A percentile compares a stretch with the other conserved stretches of the same genome.
These are phyloP conservation scores for Aplodontia rufa DNA, from an alignment of 2,113 vertebrate species.

Conservation along the genomic window DNA sequence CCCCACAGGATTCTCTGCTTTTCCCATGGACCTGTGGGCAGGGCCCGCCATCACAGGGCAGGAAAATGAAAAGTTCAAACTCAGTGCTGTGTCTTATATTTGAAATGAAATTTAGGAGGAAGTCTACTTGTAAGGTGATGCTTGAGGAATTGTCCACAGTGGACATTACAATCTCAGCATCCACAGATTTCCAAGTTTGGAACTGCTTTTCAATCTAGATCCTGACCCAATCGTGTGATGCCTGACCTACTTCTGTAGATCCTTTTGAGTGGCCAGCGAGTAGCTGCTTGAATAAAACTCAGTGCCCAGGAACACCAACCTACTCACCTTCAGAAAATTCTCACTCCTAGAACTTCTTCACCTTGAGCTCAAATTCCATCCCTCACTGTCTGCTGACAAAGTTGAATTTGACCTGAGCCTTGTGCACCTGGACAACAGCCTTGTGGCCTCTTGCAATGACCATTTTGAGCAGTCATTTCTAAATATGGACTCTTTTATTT, in stretches of 20 bases:
- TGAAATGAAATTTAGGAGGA: not conserved
- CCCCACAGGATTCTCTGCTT: not conserved
- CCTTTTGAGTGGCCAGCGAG: no score
- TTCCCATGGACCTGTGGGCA: not conserved
- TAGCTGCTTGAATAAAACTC: not conserved
- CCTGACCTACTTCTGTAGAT: not conserved
- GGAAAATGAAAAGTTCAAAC: not conserved
- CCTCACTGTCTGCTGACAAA: not conserved
- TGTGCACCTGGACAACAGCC: not conserved
- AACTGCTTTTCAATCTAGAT: rapidly evolving
- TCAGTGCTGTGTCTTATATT: not conserved
- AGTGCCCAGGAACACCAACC: not conserved
- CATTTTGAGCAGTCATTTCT: not conserved
- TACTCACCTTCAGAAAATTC: not conserved
- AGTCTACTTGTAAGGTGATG: not conserved
- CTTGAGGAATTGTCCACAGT: not conserved
- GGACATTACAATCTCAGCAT: not conserved
- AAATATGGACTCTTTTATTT: not conserved
- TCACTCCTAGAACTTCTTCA: not conserved
- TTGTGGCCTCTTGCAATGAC: not conserved
- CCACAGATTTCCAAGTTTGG: not conserved
- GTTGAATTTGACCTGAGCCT: not conserved
- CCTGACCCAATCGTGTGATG: not conserved
- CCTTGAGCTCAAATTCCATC: not conserved
- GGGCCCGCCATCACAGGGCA: not conserved